Evolutionary conservation across 2,797 vertebrate species (phyloP).

Genomic region (Lagodon rhomboides): DNA sequence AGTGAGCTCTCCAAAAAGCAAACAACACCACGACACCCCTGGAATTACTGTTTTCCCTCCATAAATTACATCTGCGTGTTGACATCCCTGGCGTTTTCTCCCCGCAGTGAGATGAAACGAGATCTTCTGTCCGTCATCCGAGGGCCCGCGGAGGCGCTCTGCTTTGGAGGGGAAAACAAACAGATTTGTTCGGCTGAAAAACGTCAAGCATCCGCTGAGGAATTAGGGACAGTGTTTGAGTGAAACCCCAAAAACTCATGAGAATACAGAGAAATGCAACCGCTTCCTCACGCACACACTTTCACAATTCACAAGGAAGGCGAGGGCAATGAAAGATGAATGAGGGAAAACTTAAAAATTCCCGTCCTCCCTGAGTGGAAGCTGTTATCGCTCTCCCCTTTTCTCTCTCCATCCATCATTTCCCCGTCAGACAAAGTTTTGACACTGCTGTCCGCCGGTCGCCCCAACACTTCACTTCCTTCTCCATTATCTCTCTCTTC

Average conservation of each 20-base stretch:
- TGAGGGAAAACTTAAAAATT: background rate
- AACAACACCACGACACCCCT: no score
- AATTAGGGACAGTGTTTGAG: background rate
- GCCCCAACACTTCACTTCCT: slow-evolving; percentile 48
- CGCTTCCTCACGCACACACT: slow-evolving; percentile 17
- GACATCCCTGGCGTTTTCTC: slow-evolving; percentile 16
- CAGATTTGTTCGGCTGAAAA: slow-evolving; percentile 26
- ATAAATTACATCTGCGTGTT: background rate
- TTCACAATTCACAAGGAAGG: background rate
- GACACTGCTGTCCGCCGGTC: slow-evolving; percentile 52
- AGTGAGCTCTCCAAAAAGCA: no score
- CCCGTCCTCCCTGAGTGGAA: background rate
- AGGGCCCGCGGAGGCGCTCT: background rate
- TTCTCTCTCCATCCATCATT: slow-evolving; percentile 41
- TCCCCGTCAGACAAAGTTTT: slow-evolving; percentile 55
- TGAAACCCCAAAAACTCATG: background rate
- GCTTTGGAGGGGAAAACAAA: slow-evolving; percentile 4
- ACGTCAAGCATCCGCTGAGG: background rate
- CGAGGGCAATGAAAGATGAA: slow-evolving; percentile 22
- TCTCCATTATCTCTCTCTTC: slow-evolving; percentile 48
- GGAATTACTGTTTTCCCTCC: no score
- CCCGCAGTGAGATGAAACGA: slow-evolving; percentile 24
- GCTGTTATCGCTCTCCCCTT: slow-evolving; percentile 12
- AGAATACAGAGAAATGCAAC: background rate
- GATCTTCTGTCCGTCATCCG: slow-evolving; percentile 22